These are phyloP conservation scores for Mormyrus lacerda DNA, from an alignment of 2,113 vertebrate genomes.

Conservation along the genomic window DNA sequence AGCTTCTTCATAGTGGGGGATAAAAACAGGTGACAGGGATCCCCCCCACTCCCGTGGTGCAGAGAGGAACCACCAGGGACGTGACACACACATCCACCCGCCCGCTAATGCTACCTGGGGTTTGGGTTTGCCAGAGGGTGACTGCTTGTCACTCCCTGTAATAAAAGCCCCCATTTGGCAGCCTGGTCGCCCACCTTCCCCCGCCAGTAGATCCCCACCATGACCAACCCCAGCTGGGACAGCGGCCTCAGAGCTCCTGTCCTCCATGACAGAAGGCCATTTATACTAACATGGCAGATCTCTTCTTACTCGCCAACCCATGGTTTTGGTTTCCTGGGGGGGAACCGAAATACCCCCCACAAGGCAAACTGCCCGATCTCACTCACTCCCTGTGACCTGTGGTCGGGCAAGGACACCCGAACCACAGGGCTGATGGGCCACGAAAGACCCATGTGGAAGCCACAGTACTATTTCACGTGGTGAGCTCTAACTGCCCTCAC, in stretches of 20 bases:
- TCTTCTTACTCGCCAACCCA: neutral
- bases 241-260: neutral
- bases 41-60: neutral
- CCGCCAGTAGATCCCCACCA: neutral
- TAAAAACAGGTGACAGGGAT: neutral
- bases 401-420: neutral
- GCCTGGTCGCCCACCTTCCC: neutral
- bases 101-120: neutral
- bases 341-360: neutral
- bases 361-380: neutral
- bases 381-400: neutral
- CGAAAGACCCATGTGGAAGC: constrained; percentile 9
- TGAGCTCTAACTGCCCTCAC: constrained; percentile 39
- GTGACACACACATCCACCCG: neutral
- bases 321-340: neutral
- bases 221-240: neutral
- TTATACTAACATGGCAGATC: neutral
- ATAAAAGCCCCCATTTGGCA: neutral
- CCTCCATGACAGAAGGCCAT: neutral
- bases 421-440: neutral
- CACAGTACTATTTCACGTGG: constrained; percentile 37
- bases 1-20: neutral
- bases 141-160: neutral
- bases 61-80: neutral
- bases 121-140: neutral